Evolutionary conservation across 2,888 invertebrate genomes (phyloP), one percentile per base, ranked within the genome.

Genomic region (Clunio marinus): DNA sequence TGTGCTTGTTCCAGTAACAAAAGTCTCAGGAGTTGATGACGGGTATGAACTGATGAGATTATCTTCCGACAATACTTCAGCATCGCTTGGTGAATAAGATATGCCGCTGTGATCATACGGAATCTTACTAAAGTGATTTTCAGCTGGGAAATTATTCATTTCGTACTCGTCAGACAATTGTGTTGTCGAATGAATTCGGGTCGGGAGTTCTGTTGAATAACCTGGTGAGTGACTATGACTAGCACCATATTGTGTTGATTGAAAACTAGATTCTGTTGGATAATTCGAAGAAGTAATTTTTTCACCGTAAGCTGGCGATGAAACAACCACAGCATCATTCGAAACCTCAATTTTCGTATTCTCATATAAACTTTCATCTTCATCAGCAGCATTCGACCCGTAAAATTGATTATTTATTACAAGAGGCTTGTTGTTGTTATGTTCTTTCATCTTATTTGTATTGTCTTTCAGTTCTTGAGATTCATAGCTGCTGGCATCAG

Each of bases 41-140:
- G 81, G 81, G 0, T 80, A 68, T 13, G 27, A 80, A 1, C 24
- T 65, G 25, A 45, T 65, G 2, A 55, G 5, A 20, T 51, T 25
- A 65, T 66, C 55, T 1, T 13, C 46, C 2, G 41, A 22, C 20
- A 41, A 22, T n/a, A 66, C n/a, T 4, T 66, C 66, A 10, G 88
- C 85, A 69, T 88, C 88, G 10, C 87, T 84, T 0, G 81, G 79
- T 1, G 81, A 82, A 72, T 85, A 83, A 5, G 84, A 81, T 37
- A 85, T 85, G 28, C 82, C 82, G 71, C 84, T 85, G 62, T 84
- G 83, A 55, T 66, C 66, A n/a, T 66, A 0, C 78, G 77, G 70
- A 81, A 81, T 22, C 2, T 45, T 28, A 27, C 45, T 60, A 13
- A 59, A 65, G 78, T 78, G 20, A 76, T 72, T 24, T 20, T 25